Evolutionary conservation across 92 coral and sea anemone species (phyloP), one percentile per base, ranked within the genome.

Genomic region (Zoanthus gigantus): DNA sequence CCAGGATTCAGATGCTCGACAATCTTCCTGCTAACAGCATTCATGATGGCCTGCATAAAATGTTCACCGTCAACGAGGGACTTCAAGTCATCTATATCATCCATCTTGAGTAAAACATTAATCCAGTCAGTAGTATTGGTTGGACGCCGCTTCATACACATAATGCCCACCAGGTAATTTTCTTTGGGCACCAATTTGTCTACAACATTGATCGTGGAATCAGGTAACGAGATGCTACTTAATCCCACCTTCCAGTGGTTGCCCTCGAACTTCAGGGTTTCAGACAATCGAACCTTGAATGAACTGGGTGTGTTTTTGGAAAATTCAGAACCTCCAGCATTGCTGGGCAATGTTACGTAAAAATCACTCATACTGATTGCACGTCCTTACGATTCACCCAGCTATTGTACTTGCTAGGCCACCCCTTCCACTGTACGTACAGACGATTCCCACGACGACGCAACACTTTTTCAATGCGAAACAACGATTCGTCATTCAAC

Each of bases 361-460:
- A 87, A 87, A 42, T 74, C 53, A 17, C n/a, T 46, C 42, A 54
- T 66, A 66, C 31, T 37, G 74, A 46, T 10, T 9, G 63, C 83
- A 88, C 46, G 67, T 82, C 91, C 14, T 52, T n/a, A 34, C 68
- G 63, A 32, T 57, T 50, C 30, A 88, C 76, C 91, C 91, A 88
- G 46, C 77, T 82, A 83, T 88, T 32, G 83, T 73, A 88, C 30
- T 88, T 88, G 88, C 17, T 11, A 9, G 83, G 91, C 89, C 88
- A 88, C 42, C 89, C 91, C 74, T 83, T 82, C 88, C 88, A 1
- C 42, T 1, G 42, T 37, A 88, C 91, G 2, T n/a, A 88, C 74
- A 69, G 10, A 7, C 50, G 88, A 0, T n/a, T 69, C 88, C 82
- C 66, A 0, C 58, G 72, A 6, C 61, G 29, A 60, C 53, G 71